Base-by-base conservation (phyloP, 2,113 vertebrate genomes). In the Rhinoptilus africanus region DNA sequence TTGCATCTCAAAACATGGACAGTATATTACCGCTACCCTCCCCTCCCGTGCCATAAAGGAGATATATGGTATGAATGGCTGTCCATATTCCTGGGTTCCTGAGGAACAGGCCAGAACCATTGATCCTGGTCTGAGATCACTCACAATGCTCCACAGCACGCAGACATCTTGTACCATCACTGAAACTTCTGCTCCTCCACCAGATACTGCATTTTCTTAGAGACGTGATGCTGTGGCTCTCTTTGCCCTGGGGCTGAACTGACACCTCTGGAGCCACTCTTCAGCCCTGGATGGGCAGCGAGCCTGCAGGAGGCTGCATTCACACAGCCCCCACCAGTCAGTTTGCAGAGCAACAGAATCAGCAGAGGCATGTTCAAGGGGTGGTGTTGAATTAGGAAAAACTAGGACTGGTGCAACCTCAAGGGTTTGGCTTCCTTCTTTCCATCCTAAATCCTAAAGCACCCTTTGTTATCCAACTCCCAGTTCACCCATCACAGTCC, bases 1-100 rank as follows among this genome's bases (percentile, higher is more conserved):
- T 6, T 13, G 6, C 20, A 69, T 15, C 23, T 50, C 24, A 30
- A 90, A 7, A 68, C 6, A 54, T 0, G 4, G 34, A 43, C 21
- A 48, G 9, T 57, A n/a, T 71, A 89, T 80, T 22, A 53, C 14
- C 39, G 11, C 10, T 62, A 60, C 43, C 79, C 41, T 82, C n/a
- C 35, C 35, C 14, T 67, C 8, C n/a, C 0, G 0, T 21, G 64
- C 51, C 68, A 72, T 51, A 50, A 66, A 74, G 10, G 14, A 73
- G 14, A 23, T 2, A 57, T 23, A 39, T 3, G 9, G 28, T 43
- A 41, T 20, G 12, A 43, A 80, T 51, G 34, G 19, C 41, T 79
- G 62, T 34, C 14, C 0, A 19, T 34, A 62, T 5, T 59, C 12
- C 57, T 43, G 34, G 24, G 32, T 87, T 91, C 47, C 68, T 32